Percentiles rank a stretch among this genome's conserved stretches.
These are phyloP conservation scores for Chloebia gouldiae DNA, from an alignment of 2,113 vertebrate species.

Conservation along the genomic window DNA sequence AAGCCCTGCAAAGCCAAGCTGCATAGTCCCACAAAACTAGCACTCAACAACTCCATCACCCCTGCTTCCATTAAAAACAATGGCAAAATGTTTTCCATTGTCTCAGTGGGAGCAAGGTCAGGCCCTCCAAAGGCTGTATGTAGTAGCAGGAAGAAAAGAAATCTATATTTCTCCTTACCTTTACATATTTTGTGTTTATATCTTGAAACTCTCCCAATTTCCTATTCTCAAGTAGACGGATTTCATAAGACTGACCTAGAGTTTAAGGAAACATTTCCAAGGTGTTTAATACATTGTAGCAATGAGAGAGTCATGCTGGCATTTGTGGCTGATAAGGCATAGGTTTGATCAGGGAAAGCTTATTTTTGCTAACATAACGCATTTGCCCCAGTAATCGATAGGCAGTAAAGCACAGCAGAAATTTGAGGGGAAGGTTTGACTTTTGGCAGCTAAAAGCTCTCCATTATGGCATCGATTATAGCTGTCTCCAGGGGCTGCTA, in stretches of 20 bases:
- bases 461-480: neutral
- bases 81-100: slow-evolving; percentile 53
- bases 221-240: slow-evolving; percentile 92
- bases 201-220: slow-evolving; percentile 94
- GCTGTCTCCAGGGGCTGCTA: neutral
- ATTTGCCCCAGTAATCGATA: slow-evolving; percentile 16
- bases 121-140: slow-evolving; percentile 46
- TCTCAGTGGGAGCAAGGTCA: slow-evolving; percentile 16
- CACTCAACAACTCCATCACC: neutral
- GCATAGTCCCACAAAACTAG: neutral
- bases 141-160: slow-evolving; percentile 50
- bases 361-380: slow-evolving; percentile 30
- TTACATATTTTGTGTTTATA: slow-evolving; percentile 91
- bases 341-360: slow-evolving; percentile 51
- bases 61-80: slow-evolving; percentile 38
- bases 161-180: slow-evolving; percentile 80
- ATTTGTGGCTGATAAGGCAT: slow-evolving; percentile 67
- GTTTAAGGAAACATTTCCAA: slow-evolving; percentile 67
- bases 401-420: slow-evolving; percentile 30
- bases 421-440: neutral
- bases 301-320: slow-evolving; percentile 72
- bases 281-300: slow-evolving; percentile 75
- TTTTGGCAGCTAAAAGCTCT: neutral
- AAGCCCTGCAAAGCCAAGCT: slow-evolving; percentile 15
- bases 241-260: slow-evolving; percentile 97